Base-by-base conservation (phyloP, 2,113 vertebrate genomes). In the Todiramphus saurophagus region DNA sequence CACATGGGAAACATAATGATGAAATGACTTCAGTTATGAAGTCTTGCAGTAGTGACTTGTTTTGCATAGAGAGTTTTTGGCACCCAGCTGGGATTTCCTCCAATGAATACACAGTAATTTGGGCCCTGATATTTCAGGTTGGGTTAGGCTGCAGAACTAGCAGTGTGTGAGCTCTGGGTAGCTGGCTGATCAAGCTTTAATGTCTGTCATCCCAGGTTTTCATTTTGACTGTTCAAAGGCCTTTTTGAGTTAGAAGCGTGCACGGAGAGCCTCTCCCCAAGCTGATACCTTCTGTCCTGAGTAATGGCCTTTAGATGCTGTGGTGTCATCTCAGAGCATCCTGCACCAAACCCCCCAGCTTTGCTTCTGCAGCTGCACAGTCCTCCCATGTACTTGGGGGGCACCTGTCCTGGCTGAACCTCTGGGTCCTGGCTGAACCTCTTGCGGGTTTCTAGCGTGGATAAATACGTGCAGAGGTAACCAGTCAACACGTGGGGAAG, bases 101-200 rank as follows among this genome's bases (percentile, higher is more conserved):
- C 18, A 1, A 1, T 0, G 5, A 66, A 31, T 3, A 18, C 30
- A 30, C n/a, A n/a, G 8, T 19, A 5, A 14, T n/a, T n/a, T 39
- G 19, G 3, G 20, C 17, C 39, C 44, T 79, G 44, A 6, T 33
- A 55, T n/a, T 19, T 53, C 41, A 53, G 37, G 30, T 9, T 64
- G 55, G 70, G 20, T 48, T 46, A 25, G 58, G 62, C 10, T 53
- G 74, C 30, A 67, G 74, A 50, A 11, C 46, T 23, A 35, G 51
- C 18, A 15, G 5, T 3, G 5, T 23, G 37, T 33, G 69, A 75
- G 68, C 76, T 69, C 53, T 31, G 9, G 30, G 68, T 35, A 7
- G 16, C 2, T 78, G 59, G 14, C 37, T 46, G 78, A 35, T 72
- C 14, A 0, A n/a, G 10, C 58, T 76, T 56, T 50, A 44, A 21